A percentile compares a stretch with the other conserved stretches of the same genome.
These are phyloP conservation scores for Drosophila rufa DNA, from an alignment of 1,140 invertebrate genomes.

Conservation along the genomic window DNA sequence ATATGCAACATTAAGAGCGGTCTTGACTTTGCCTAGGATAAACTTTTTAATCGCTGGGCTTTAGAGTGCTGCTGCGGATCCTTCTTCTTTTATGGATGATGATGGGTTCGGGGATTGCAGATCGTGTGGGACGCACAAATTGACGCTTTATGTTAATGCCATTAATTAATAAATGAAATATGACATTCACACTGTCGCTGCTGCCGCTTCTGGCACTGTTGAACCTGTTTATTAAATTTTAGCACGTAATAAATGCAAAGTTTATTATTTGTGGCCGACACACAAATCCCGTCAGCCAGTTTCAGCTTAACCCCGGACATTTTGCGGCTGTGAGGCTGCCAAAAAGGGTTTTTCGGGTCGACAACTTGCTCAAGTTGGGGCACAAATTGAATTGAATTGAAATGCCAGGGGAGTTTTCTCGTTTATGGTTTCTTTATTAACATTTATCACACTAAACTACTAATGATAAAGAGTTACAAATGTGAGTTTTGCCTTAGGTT, in stretches of 20 bases:
- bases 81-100: slow-evolving; percentile 20
- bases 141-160: slow-evolving; percentile 80
- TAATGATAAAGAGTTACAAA: slow-evolving; percentile 82
- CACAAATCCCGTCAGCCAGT: slow-evolving; percentile 11
- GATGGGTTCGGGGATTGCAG: slow-evolving; percentile 4
- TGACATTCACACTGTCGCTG: slow-evolving; percentile 52
- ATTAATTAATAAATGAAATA: slow-evolving; percentile 83
- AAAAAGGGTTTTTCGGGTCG: slow-evolving; percentile 12
- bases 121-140: slow-evolving; percentile 58
- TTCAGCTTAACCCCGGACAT: slow-evolving; percentile 16
- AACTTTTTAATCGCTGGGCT: slow-evolving; percentile 77
- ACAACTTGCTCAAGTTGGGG: not conserved
- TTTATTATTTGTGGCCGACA: slow-evolving; percentile 42
- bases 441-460: slow-evolving; percentile 83
- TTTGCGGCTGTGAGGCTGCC: slow-evolving; percentile 11
- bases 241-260: slow-evolving; percentile 79
- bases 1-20: slow-evolving; percentile 64
- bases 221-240: slow-evolving; percentile 78
- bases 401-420: slow-evolving; percentile 26
- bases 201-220: slow-evolving; percentile 21
- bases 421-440: slow-evolving; percentile 68
- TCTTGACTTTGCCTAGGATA: slow-evolving; percentile 54
- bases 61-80: slow-evolving; percentile 38
- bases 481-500: slow-evolving; percentile 53
- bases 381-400: slow-evolving; percentile 50